Evolutionary conservation across 1,140 invertebrate species (phyloP).

Genomic region (Babylonia areolata): DNA sequence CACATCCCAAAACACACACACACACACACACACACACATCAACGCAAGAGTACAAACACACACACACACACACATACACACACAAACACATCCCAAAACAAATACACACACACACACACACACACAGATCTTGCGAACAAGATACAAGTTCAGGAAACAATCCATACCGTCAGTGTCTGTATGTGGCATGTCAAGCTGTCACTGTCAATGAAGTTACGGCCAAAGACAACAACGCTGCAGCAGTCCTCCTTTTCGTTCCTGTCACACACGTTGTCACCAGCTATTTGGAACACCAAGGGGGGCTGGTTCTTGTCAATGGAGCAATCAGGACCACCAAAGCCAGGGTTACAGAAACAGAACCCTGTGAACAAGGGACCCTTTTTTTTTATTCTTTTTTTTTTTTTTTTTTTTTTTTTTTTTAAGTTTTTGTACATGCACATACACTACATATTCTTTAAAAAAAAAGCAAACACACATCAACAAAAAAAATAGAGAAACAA

Average conservation of each 20-base stretch:
- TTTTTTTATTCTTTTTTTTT: too few relatives aligned
- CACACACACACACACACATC: neutral
- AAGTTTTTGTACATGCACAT: too few relatives aligned
- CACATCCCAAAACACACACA: too few relatives aligned
- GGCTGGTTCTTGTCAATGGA: constrained; percentile 42
- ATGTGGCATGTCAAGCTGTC: constrained; percentile 50
- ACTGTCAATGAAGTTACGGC: constrained; percentile 50
- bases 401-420: too few relatives aligned
- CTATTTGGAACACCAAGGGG: constrained; percentile 35
- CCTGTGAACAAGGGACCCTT: constrained; percentile 42
- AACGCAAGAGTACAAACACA: too few relatives aligned
- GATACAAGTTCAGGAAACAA: neutral
- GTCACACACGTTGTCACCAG: constrained; percentile 38
- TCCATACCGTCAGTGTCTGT: neutral
- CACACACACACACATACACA: too few relatives aligned
- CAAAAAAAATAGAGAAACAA: too few relatives aligned
- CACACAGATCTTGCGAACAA: neutral
- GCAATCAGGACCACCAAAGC: constrained; percentile 55
- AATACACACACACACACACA: neutral
- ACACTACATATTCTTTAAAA: too few relatives aligned
- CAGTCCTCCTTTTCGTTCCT: constrained; percentile 14
- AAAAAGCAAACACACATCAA: too few relatives aligned
- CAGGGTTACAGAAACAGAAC: constrained; percentile 47
- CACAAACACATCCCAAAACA: too few relatives aligned
- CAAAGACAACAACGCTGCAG: constrained; percentile 46